A percentile compares a stretch with the other conserved stretches of the same genome.
Conservation (phyloP, 53 echinoderm and acorn worm species). For the Holothuria scabra region DNA sequence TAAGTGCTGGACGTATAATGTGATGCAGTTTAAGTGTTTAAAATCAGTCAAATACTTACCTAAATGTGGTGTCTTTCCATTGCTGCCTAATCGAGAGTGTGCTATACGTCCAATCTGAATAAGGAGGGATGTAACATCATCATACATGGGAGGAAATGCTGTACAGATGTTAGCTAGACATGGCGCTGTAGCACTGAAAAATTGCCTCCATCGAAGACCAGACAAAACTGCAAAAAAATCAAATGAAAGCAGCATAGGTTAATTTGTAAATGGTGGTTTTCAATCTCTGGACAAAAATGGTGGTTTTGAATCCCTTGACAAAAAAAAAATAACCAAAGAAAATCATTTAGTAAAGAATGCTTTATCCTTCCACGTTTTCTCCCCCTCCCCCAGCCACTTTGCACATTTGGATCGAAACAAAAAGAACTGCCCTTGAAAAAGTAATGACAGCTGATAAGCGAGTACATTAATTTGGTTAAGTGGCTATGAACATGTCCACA, state of each 20-base stretch:
- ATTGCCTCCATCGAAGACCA: slow-evolving; percentile 76
- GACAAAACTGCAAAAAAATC: slow-evolving; percentile 68
- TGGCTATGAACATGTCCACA: too few species aligned
- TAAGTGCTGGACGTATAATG: too few species aligned
- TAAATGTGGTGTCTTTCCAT: slow-evolving; percentile 59
- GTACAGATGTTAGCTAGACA: slow-evolving; percentile 85
- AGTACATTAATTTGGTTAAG: too few species aligned
- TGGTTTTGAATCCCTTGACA: neutral
- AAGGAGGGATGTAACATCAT: slow-evolving; percentile 89
- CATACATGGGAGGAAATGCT: slow-evolving; percentile 96
- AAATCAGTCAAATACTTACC: neutral
- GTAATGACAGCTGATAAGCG: too few species aligned
- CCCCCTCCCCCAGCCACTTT: too few species aligned
- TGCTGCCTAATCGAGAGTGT: slow-evolving; percentile 72
- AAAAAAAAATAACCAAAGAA: too few species aligned
- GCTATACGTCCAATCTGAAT: slow-evolving; percentile 86
- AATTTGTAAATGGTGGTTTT: neutral
- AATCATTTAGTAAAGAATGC: too few species aligned
- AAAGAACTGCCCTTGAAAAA: too few species aligned
- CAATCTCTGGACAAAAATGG: neutral
- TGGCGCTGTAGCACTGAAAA: slow-evolving; percentile 88
- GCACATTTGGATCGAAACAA: too few species aligned
- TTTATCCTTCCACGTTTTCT: too few species aligned
- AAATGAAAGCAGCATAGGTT: neutral
- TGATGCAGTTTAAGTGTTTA: too few species aligned